Evolutionary conservation across 2,113 vertebrate genomes (phyloP).

Genomic region (Bufo gargarizans): DNA sequence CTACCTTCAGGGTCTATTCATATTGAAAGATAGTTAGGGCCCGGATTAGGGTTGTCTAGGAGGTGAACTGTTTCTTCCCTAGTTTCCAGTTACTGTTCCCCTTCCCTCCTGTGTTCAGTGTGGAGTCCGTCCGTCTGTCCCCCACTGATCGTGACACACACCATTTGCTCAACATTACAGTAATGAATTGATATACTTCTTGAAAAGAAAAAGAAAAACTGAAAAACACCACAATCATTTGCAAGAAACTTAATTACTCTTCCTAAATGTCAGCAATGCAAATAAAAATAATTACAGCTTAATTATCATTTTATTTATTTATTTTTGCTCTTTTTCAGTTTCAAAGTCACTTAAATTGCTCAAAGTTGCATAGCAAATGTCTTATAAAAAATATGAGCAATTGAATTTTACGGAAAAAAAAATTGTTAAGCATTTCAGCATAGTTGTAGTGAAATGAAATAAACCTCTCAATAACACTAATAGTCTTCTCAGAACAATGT

Average conservation of each 20-base stretch:
- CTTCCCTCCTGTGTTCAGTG: too few species aligned
- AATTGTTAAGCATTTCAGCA: background rate
- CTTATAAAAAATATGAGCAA: background rate
- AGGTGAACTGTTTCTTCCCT: too few species aligned
- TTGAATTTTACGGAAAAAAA: background rate
- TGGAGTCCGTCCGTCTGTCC: too few species aligned
- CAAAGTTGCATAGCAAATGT: background rate
- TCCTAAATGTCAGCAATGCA: constrained; percentile 10
- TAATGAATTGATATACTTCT: background rate
- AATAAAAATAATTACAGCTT: background rate
- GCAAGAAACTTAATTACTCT: background rate
- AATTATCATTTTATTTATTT: background rate
- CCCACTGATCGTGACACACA: too few species aligned
- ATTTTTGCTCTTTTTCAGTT: background rate
- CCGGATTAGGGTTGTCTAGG: too few species aligned
- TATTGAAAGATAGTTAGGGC: too few species aligned
- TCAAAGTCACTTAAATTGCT: background rate
- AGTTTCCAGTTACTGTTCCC: too few species aligned
- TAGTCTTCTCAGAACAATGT: too few species aligned
- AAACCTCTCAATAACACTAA: too few species aligned
- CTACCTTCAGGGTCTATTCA: too few species aligned
- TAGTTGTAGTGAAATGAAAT: too few species aligned
- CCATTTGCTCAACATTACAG: background rate
- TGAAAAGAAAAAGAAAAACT: background rate
- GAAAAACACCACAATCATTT: background rate